Conservation (phyloP, 2,797 vertebrate genomes). For the Hippocampus kuda region DNA sequence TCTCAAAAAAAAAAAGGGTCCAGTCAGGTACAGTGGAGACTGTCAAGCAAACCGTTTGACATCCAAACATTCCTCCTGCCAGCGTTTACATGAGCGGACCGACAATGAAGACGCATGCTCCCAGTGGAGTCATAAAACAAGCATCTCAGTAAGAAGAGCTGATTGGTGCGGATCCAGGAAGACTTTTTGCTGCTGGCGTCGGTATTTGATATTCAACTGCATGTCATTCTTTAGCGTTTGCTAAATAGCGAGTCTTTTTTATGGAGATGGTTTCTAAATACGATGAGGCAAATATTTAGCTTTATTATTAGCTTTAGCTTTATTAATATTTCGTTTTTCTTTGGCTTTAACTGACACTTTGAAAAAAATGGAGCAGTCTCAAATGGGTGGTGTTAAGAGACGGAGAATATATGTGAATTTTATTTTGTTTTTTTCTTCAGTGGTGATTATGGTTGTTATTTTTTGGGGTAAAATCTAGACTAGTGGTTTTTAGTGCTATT, state of each 20-base stretch:
- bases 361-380: too few relatives aligned
- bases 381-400: too few relatives aligned
- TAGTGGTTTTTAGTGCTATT: too few relatives aligned
- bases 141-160: background rate
- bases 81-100: background rate
- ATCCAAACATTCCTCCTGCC: background rate
- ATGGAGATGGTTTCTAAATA: background rate
- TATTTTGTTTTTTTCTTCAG: too few relatives aligned
- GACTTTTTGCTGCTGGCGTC: background rate
- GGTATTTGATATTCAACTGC: background rate
- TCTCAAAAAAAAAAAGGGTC: background rate
- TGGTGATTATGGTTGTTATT: too few relatives aligned
- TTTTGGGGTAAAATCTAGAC: too few relatives aligned
- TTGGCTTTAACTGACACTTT: background rate
- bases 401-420: too few relatives aligned
- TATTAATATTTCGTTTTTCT: background rate
- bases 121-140: background rate
- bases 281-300: background rate
- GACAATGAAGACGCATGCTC: background rate
- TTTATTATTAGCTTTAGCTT: too few relatives aligned
- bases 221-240: background rate
- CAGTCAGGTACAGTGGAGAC: conserved; percentile 17
- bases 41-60: conserved; percentile 7
- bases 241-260: background rate
- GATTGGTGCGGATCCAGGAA: background rate